Base-by-base conservation (phyloP, 2,113 vertebrate species). In the Aspiorhynchus laticeps region DNA sequence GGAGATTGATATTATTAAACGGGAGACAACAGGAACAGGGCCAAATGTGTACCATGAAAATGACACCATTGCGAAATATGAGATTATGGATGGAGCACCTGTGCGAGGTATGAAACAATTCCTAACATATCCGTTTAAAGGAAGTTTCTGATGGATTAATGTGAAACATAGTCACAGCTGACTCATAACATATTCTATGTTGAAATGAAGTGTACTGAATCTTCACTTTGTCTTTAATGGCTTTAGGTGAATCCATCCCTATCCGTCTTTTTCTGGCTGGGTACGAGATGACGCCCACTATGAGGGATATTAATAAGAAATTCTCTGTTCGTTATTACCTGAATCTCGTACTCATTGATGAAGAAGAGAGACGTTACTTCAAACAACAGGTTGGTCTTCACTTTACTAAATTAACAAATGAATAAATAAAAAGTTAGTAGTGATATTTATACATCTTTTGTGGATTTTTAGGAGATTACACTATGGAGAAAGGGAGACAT, bases 221-320 rank as follows among this genome's bases (percentile, higher is more conserved):
- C 74, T 28, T 0, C 17, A 31, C 8, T 84, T 17, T 43, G 0
- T 83, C 33, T 73, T 31, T 61, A 15, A 5, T 33, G 80, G 8
- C 84, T 87, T 41, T 46, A 99, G 98, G 98, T 11, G 98, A 99
- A 87, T 99, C 98, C 88, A 99, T 99, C 90, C 98, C 98, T 0
- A 99, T 99, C 91, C 94, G 98, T 87, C 96, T 99, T 84, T 99
- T 99, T 86, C 93, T 99, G 92, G 98, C 98, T 2, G 98, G 98
- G 53, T 99, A 99, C 0, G 98, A 99, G 93, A 95, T 99, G 93
- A 99, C 98, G 4, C 98, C 98, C 48, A 99, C 98, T 0, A 99
- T 99, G 98, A 92, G 98, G 81, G 98, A 99, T 94, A 98, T 99
- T 92, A 99, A 99, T 89, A 99, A 99, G 94, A 99, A 99, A 93